Evolutionary conservation across 92 coral and sea anemone genomes (phyloP).

Genomic region (Epizoanthus stellaris): DNA sequence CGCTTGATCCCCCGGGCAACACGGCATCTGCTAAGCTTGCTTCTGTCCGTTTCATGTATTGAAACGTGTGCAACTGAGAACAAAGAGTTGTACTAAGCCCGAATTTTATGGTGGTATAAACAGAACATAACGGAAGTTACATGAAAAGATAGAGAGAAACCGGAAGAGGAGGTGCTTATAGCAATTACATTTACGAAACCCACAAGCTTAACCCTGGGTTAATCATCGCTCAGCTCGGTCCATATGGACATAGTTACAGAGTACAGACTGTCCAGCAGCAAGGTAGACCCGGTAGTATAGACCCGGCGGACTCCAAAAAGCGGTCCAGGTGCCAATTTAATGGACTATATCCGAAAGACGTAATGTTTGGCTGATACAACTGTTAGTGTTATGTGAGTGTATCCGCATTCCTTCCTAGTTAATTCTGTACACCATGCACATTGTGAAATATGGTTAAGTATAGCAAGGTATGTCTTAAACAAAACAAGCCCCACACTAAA

Average conservation of each 20-base stretch:
- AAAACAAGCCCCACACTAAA: neutral
- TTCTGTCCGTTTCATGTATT: neutral
- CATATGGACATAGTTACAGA: slow-evolving; percentile 35
- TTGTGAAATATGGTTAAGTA: neutral
- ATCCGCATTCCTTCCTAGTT: slow-evolving; percentile 6
- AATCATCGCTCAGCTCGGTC: neutral
- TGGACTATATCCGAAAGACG: neutral
- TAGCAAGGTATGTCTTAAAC: neutral
- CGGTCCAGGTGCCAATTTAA: slow-evolving; percentile 7
- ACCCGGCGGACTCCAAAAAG: neutral
- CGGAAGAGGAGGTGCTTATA: slow-evolving; percentile 8
- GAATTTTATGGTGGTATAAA: slow-evolving; percentile 1
- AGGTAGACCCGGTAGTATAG: neutral
- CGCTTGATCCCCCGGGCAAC: slow-evolving; percentile 20
- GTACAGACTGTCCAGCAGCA: neutral
- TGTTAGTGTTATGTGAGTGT: too few species aligned
- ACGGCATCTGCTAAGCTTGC: neutral
- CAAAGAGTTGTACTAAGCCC: neutral
- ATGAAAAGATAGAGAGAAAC: neutral
- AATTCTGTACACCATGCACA: neutral
- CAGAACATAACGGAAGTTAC: neutral
- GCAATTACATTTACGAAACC: neutral
- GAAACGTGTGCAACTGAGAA: neutral
- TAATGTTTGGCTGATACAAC: neutral
- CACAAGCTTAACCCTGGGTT: slow-evolving; percentile 8